These are phyloP conservation scores for Theodoxus fluviatilis DNA, from an alignment of 2,888 invertebrate genomes.

Conservation along the genomic window DNA sequence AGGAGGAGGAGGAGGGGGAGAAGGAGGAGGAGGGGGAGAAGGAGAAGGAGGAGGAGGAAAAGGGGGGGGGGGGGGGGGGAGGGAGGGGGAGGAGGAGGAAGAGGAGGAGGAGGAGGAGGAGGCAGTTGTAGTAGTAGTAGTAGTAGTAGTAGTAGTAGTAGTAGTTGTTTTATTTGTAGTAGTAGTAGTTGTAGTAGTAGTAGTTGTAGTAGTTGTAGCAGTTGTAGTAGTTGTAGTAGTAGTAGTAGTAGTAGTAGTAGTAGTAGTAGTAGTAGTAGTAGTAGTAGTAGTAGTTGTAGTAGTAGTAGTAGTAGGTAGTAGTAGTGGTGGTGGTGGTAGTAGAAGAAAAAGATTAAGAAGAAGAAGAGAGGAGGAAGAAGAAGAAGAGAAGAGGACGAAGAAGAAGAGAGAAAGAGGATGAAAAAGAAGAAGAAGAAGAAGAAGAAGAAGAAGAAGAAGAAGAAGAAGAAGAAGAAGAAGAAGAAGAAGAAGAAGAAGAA, in stretches of 20 bases:
- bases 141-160: too few relatives aligned
- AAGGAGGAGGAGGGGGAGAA: not conserved
- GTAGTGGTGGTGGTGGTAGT: not conserved
- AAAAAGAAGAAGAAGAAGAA: not conserved
- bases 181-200: too few relatives aligned
- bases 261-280: not conserved
- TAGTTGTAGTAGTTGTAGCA: too few relatives aligned
- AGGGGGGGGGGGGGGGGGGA: not conserved
- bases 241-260: not conserved
- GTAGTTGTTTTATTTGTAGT: too few relatives aligned
- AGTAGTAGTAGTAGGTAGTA: not conserved
- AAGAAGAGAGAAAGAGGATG: not conserved
- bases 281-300: not conserved
- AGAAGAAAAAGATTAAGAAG: not conserved
- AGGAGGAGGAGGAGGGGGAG: not conserved
- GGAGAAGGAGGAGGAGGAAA: not conserved
- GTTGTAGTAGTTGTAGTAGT: not conserved
- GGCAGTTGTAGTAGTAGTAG: too few relatives aligned
- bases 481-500: slow-evolving; percentile 8
- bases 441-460: not conserved
- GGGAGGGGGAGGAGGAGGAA: not conserved
- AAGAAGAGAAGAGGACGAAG: not conserved
- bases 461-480: not conserved
- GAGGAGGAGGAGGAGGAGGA: not conserved
- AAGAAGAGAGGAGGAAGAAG: not conserved